Evolutionary conservation across 2,797 vertebrate genomes (phyloP), one percentile per base, ranked within the genome.

Genomic region (Arrhamphus sclerolepis): DNA sequence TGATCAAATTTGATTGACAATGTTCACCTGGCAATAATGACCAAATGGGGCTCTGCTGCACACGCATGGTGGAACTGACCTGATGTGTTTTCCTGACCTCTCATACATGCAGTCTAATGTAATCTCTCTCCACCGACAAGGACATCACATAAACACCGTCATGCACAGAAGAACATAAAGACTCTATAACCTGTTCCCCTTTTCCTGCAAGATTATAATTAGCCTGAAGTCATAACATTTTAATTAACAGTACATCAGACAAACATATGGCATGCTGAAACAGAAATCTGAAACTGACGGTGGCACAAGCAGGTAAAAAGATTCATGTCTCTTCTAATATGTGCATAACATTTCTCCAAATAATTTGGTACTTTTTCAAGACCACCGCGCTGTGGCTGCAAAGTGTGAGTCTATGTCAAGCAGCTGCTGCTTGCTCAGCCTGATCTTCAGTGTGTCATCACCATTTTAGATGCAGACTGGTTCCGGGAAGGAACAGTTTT

Each of bases 401-500:
- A 67, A 59, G 1, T 38, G 7, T 56, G 28, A 59, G 26, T 42
- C 29, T 38, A 54, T 21, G 31, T 58, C 21, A 66, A 46, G 53
- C 40, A 72, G 42, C 52, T 38, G 17, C 62, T 55, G 21, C 59
- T 70, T 28, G 42, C 1, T 28, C 40, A 14, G n/a, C n/a, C n/a
- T 38, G 34, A 38, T 38, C 34, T 38, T 38, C 34, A 38, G 34
- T 38, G 34, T 38, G 14, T 38, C 34, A 38, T 38, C 34, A 38
- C 34, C 34, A 51, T 50, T 47, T 29, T 13, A 48, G 31, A 41
- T 34, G 31, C 38, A 34, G 48, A 55, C 44, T 6, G 4, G 19
- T 28, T 78, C 38, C 64, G 43, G 65, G 77, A 75, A 55, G 66
- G 54, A 67, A 50, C 53, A 31, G 34, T 38, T 61, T 68, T 44